A percentile compares a stretch with the other conserved stretches of the same genome.
Evolutionary conservation across 2,797 vertebrate genomes (phyloP).

Genomic region (Ptychadena robeensis): DNA sequence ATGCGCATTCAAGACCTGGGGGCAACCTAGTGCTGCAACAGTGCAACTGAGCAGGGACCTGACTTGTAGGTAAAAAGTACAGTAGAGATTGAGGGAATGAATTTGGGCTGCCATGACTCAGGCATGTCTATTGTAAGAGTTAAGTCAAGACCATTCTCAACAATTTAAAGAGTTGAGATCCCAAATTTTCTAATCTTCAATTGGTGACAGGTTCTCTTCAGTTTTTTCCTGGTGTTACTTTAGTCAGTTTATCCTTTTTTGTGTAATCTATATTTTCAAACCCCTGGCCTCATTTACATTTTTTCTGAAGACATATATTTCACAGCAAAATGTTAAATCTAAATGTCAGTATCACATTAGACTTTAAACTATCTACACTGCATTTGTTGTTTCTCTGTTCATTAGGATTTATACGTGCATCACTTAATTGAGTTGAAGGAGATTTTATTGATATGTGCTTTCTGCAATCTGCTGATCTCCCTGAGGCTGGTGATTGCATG

Average conservation of each 20-base stretch:
- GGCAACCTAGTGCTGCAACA: too few species aligned
- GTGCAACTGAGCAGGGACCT: too few species aligned
- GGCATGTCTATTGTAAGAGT: not conserved
- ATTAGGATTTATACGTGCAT: slow-evolving; percentile 44
- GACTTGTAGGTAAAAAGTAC: too few species aligned
- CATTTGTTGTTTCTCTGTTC: slow-evolving; percentile 13
- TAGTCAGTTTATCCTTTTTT: not conserved
- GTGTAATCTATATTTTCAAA: slow-evolving; percentile 7
- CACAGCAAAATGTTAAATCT: slow-evolving; percentile 1
- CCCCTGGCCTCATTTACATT: not conserved
- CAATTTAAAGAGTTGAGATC: not conserved
- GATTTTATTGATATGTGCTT: slow-evolving; percentile 42
- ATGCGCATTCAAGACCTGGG: too few species aligned
- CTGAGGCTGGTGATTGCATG: slow-evolving; percentile 32
- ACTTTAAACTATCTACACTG: slow-evolving; percentile 23
- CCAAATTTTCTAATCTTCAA: not conserved
- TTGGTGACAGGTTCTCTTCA: not conserved
- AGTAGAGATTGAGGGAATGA: too few species aligned
- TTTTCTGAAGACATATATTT: not conserved
- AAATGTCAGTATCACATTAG: slow-evolving; percentile 34
- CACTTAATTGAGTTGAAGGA: slow-evolving; percentile 40
- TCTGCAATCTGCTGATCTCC: slow-evolving; percentile 42
- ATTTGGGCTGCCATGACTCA: too few species aligned
- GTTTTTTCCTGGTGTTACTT: not conserved
- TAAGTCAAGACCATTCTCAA: not conserved